Evolutionary conservation across 2,113 vertebrate species (phyloP), one percentile per base, ranked within the genome.

Genomic region (Corythornis madagascariensis): DNA sequence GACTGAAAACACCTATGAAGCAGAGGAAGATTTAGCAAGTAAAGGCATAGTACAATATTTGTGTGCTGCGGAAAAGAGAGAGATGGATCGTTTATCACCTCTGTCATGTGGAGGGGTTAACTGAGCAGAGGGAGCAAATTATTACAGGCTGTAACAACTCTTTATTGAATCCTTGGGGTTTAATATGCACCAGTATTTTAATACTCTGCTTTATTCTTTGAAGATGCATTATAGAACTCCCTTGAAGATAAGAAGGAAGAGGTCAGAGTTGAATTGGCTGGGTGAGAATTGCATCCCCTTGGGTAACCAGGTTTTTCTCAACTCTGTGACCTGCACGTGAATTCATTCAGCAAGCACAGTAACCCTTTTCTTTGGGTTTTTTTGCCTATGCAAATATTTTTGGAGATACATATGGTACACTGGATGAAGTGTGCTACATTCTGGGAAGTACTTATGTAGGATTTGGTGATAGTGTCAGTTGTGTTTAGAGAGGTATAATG

Each of bases 351-450:
- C 18, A 35, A n/a, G 18, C 26, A 29, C 22, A n/a, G 22, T 13
- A 45, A 20, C 53, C 28, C 40, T 47, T 50, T 24, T 20, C 10
- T 35, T 28, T 17, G 7, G 5, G 13, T 19, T 31, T n/a, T 5
- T 47, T 73, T 57, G 16, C 15, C 26, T 17, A 6, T 1, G 1
- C 35, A 8, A 8, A 0, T 21, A 13, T 7, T 35, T 73, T 42
- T 20, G 17, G 10, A 3, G 31, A 18, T 64, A 22, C 25, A 2
- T 17, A 4, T 0, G 1, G 7, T 72, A 11, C 6, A 2, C 6
- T 56, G 28, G 24, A 42, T 2, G 1, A 59, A 75, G 19, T 33
- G 9, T 11, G 4, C 29, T 35, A 10, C 13, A 12, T 77, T 53
- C 35, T 70, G 45, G 47, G 45, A 63, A 77, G n/a, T n/a, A n/a